Evolutionary conservation across 2,113 vertebrate species (phyloP).

Genomic region (Scortum barcoo): DNA sequence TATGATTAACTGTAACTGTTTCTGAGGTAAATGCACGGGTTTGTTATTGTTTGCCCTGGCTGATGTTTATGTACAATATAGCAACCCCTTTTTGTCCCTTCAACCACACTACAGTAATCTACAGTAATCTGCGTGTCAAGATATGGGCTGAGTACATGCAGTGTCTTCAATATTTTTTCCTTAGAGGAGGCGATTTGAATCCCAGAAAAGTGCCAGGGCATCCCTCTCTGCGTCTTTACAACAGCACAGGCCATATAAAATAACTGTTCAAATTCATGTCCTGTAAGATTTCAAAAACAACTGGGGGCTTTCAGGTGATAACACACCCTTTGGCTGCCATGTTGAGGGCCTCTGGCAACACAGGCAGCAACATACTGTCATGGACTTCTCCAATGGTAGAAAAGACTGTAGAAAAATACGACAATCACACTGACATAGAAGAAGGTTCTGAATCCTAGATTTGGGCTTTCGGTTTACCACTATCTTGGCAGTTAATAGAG

Average conservation of each 20-base stretch:
- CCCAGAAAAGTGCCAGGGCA: slow-evolving; percentile 9
- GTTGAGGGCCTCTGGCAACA: background rate
- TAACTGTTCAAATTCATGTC: background rate
- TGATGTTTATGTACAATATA: slow-evolving; percentile 71
- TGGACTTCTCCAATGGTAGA: background rate
- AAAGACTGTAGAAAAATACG: background rate
- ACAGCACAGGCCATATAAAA: background rate
- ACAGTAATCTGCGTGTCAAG: slow-evolving; percentile 75
- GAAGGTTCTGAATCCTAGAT: slow-evolving; percentile 3
- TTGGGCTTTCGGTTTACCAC: slow-evolving; percentile 5
- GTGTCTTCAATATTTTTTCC: slow-evolving; percentile 46
- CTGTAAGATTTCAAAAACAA: background rate
- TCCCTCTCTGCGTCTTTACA: slow-evolving; percentile 3
- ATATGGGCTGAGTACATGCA: slow-evolving; percentile 67
- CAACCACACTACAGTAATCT: slow-evolving; percentile 55
- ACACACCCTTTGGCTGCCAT: background rate
- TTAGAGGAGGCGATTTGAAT: slow-evolving; percentile 34
- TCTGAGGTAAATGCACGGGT: slow-evolving; percentile 70
- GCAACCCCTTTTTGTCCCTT: slow-evolving; percentile 46
- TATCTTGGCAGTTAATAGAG: slow-evolving; percentile 10
- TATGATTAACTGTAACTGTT: slow-evolving; percentile 71
- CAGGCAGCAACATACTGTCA: background rate
- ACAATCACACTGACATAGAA: background rate
- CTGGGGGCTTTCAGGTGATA: slow-evolving; percentile 5
- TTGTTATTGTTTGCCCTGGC: slow-evolving; percentile 72